These are phyloP conservation scores for Falco concolor DNA, from an alignment of 2,797 vertebrate species.

Conservation along the genomic window DNA sequence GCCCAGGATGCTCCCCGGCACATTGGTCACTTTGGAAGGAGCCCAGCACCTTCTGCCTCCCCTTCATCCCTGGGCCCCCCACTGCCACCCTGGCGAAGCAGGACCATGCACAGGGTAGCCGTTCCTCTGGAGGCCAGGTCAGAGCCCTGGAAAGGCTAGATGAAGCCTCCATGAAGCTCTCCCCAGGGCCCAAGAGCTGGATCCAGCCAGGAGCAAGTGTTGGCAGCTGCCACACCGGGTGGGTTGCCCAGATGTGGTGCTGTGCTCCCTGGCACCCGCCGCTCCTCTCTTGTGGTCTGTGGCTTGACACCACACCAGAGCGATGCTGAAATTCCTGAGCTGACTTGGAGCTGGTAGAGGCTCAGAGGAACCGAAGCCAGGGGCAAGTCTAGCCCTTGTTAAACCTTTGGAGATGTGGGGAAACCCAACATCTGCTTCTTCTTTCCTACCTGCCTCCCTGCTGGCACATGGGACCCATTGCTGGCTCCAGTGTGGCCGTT, in stretches of 20 bases:
- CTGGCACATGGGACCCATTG: neutral
- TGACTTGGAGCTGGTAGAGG: neutral
- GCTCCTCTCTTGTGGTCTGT: neutral
- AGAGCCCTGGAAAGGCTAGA: neutral
- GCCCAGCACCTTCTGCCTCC: neutral
- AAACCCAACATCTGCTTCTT: neutral
- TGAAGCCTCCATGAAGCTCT: neutral
- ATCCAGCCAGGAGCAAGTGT: neutral
- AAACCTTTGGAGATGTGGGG: neutral
- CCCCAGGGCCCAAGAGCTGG: neutral
- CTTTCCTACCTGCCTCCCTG: neutral
- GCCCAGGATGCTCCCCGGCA: neutral
- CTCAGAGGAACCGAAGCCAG: neutral
- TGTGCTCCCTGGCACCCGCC: neutral
- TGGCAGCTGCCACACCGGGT: neutral
- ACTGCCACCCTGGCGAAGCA: neutral
- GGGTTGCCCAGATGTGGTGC: neutral
- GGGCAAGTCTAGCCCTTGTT: neutral
- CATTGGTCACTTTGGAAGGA: neutral
- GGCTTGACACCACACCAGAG: neutral
- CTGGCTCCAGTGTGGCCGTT: neutral
- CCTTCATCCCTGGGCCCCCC: neutral
- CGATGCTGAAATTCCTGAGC: neutral
- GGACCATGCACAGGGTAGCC: accelerated
- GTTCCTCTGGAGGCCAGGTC: neutral